Percentiles rank a stretch among this genome's conserved stretches.
Evolutionary conservation across 2,888 invertebrate genomes (phyloP).

Genomic region (Aphodius granarius): DNA sequence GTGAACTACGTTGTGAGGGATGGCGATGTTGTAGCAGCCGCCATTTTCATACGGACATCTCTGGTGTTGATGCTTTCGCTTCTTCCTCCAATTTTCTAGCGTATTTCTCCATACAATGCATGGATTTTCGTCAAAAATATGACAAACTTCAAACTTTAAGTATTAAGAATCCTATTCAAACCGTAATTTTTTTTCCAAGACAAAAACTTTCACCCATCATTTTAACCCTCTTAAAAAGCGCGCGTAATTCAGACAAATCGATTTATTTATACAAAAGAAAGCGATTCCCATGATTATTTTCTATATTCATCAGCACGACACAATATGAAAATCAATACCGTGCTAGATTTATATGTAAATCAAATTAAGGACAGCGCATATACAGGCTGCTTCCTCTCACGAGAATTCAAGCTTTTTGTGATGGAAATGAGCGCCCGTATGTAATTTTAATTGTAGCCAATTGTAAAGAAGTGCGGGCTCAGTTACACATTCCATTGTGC

Average conservation of each 20-base stretch:
- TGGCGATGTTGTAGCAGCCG: neutral
- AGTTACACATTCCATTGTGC: neutral
- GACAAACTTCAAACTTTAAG: neutral
- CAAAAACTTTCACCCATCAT: neutral
- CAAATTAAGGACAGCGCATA: neutral
- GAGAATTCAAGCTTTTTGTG: neutral
- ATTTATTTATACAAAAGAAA: neutral
- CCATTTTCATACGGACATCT: conserved; percentile 2
- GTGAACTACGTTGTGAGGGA: conserved; percentile 26
- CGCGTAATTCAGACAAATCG: neutral
- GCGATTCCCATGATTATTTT: neutral
- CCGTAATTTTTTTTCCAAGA: too few relatives aligned
- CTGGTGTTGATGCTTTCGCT: neutral
- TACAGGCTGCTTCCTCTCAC: neutral
- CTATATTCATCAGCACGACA: neutral
- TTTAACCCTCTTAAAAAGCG: neutral
- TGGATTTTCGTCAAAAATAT: neutral
- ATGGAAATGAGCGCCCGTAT: neutral
- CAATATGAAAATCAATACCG: neutral
- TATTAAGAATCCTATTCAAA: neutral
- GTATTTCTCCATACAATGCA: neutral
- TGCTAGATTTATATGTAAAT: neutral
- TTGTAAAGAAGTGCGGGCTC: neutral
- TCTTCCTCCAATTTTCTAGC: neutral
- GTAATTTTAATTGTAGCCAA: neutral